These are phyloP conservation scores for Tubulanus polymorphus DNA, from an alignment of 2,888 invertebrate species.

Conservation along the genomic window DNA sequence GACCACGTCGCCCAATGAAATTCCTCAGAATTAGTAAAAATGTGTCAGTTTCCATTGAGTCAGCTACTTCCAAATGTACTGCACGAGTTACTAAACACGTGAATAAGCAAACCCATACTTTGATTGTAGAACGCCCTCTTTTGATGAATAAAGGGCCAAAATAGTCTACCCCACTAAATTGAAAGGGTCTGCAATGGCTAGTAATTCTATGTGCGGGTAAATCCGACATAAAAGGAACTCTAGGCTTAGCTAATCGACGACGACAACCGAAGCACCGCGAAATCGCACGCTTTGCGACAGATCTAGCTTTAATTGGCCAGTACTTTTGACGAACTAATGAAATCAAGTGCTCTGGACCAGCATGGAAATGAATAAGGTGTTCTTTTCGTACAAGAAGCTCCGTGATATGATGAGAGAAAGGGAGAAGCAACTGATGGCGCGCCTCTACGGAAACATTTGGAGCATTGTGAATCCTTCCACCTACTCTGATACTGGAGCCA, in stretches of 20 bases:
- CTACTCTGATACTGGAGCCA: no score
- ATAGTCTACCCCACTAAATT: slow-evolving; percentile 6
- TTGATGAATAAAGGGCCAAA: slow-evolving; percentile 11
- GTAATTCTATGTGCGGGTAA: slow-evolving; percentile 5
- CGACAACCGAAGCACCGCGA: slow-evolving; percentile 5
- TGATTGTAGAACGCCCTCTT: neutral
- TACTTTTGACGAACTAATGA: slow-evolving; percentile 3
- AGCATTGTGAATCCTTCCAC: slow-evolving; percentile 2
- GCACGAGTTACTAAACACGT: slow-evolving; percentile 9
- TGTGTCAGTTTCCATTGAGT: slow-evolving; percentile 6
- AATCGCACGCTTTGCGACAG: neutral
- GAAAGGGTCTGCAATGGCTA: neutral
- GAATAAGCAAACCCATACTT: slow-evolving; percentile 13
- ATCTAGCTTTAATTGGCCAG: slow-evolving; percentile 4
- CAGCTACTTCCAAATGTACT: slow-evolving; percentile 9
- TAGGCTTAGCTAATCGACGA: neutral
- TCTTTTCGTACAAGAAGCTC: neutral
- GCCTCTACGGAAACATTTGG: neutral
- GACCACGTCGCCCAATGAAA: slow-evolving; percentile 6
- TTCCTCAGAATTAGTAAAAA: slow-evolving; percentile 5
- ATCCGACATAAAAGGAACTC: slow-evolving; percentile 8
- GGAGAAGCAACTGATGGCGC: slow-evolving; percentile 6
- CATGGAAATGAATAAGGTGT: slow-evolving; percentile 2
- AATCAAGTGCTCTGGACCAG: slow-evolving; percentile 5
- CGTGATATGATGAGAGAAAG: neutral